Evolutionary conservation across 2,113 vertebrate genomes (phyloP).

Genomic region (Phalacrocorax carbo): DNA sequence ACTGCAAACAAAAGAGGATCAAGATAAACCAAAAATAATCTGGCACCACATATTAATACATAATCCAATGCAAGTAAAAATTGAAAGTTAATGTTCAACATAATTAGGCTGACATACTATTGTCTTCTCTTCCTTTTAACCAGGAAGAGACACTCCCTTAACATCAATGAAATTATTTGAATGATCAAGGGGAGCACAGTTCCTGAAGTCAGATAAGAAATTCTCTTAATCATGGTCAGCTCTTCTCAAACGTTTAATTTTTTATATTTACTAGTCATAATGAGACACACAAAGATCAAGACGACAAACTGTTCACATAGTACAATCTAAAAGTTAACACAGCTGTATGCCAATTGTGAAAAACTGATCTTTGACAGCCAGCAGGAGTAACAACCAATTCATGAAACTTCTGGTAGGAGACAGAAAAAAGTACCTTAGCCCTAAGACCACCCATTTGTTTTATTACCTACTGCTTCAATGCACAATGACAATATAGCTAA

Average conservation of each 20-base stretch:
- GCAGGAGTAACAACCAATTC: constrained; percentile 37
- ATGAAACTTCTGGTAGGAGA: constrained; percentile 1
- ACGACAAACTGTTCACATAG: background rate
- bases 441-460: constrained; percentile 50
- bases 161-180: background rate
- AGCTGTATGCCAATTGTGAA: background rate
- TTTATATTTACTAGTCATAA: background rate
- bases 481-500: constrained; percentile 40
- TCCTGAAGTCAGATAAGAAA: background rate
- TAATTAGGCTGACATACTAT: background rate
- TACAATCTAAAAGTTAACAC: background rate
- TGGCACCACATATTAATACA: background rate
- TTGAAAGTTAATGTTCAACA: background rate
- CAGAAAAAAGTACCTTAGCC: background rate
- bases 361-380: constrained; percentile 31
- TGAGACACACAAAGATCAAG: background rate
- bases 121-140: background rate
- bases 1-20: background rate
- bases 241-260: background rate
- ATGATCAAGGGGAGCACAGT: background rate
- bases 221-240: background rate
- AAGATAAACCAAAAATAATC: background rate
- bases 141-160: background rate
- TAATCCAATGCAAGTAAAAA: background rate
- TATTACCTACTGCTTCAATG: constrained; percentile 28